Evolutionary conservation across 2,888 invertebrate genomes (phyloP).

Genomic region (Exocentrus adspersus): DNA sequence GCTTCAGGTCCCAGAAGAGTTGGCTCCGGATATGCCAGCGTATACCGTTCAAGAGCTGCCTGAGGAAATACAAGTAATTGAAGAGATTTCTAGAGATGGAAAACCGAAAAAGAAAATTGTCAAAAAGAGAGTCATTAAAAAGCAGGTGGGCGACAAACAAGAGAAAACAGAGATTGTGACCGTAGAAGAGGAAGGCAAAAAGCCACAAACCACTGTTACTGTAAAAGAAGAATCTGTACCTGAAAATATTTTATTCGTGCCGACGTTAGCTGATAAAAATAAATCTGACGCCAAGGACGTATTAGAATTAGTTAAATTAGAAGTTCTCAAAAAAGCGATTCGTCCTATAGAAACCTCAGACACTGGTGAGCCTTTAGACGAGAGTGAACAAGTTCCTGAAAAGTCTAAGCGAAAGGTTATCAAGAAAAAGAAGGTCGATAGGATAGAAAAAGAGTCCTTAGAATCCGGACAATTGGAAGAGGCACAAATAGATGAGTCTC

Average conservation of each 20-base stretch:
- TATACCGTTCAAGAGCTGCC: conserved; percentile 49
- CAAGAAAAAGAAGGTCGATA: conserved; percentile 48
- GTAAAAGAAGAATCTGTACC: conserved; percentile 52
- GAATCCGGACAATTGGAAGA: conserved; percentile 58
- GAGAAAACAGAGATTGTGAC: conserved; percentile 63
- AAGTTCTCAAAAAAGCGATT: conserved; percentile 16
- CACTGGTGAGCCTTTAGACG: conserved; percentile 38
- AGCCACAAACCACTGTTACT: conserved; percentile 60
- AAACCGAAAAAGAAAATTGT: conserved; percentile 45
- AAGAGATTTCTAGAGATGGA: conserved; percentile 58
- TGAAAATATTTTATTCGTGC: conserved; percentile 43
- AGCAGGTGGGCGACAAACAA: conserved; percentile 54
- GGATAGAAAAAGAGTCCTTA: conserved; percentile 53
- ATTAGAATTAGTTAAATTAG: conserved; percentile 15
- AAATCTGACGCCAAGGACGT: conserved; percentile 37
- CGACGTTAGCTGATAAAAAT: conserved; percentile 57
- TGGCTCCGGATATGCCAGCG: conserved; percentile 32
- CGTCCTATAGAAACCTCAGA: conserved; percentile 8
- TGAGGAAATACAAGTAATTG: conserved; percentile 48
- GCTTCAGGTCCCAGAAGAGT: conserved; percentile 45
- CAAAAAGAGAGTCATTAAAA: conserved; percentile 53
- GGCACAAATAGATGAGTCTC: conserved; percentile 51
- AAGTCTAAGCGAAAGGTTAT: conserved; percentile 48
- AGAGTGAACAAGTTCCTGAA: conserved; percentile 44
- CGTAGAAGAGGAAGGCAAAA: conserved; percentile 58